Evolutionary conservation across 2,888 invertebrate species (phyloP), one percentile per base, ranked within the genome.

Genomic region (Antheraea assamensis): DNA sequence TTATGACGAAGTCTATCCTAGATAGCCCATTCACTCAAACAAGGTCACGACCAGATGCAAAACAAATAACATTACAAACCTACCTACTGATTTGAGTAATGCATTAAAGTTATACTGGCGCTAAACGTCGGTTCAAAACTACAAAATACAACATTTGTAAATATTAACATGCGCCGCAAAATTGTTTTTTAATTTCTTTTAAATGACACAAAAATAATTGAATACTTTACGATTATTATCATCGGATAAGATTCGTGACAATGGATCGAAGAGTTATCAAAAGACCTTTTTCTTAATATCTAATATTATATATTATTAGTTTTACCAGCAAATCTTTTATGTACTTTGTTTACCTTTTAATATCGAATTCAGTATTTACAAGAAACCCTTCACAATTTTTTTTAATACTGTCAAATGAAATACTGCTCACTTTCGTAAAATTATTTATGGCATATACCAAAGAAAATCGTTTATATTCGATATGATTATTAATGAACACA

Each of bases 41-140:
- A 92, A 92, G 92, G 92, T 92, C 90, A 91, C 85, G 87, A 89
- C 78, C 88, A 87, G 81, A 74, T 78, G 78, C 84, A 78, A 83
- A 82, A 83, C 79, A 80, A 76, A 83, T 79, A 80, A 76, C 78
- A 80, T 78, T 75, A 81, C 82, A 78, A 82, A 79, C 75, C 79
- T 76, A 79, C 82, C 80, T 24, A 82, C 86, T 83, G 78, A 85
- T 85, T 85, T 81, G 81, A 86, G 86, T 83, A 82, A 79, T 80
- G 75, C 71, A 77, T 76, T 75, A 79, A 80, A 78, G 78, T 77
- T 80, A 77, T 74, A 71, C 55, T 52, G 49, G 71, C 66, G 55
- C 61, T 70, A 76, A 81, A 81, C 76, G 79, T 76, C 80, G 79
- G 75, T 72, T 76, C 79, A 78, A 76, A 72, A 78, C 75, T 74